Conservation (phyloP, 2,888 invertebrate species). For the Lasioglossum malachurum region DNA sequence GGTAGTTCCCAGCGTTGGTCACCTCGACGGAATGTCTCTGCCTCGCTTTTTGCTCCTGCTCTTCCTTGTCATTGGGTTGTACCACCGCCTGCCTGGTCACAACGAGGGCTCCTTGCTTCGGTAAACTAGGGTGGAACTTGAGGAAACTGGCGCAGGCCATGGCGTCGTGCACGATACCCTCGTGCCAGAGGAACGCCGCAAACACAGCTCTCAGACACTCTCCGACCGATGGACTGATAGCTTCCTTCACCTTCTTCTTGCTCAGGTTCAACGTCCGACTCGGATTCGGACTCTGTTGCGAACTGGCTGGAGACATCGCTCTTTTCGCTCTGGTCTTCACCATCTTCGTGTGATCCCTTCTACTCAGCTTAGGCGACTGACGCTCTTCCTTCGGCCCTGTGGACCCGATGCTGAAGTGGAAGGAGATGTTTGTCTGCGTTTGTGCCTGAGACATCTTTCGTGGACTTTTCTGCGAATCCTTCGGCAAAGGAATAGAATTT, state of each 20-base stretch:
- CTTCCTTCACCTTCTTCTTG: conserved; percentile 90
- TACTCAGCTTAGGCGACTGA: conserved; percentile 86
- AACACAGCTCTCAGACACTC: conserved; percentile 97
- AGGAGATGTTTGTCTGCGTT: conserved; percentile 86
- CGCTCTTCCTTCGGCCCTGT: conserved; percentile 86
- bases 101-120: conserved; percentile 92
- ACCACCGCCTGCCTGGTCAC: conserved; percentile 87
- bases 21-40: conserved; percentile 97
- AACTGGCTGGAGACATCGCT: conserved; percentile 85
- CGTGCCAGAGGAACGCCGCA: conserved; percentile 98
- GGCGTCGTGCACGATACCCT: conserved; percentile 98
- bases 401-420: conserved; percentile 88
- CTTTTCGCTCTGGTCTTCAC: conserved; percentile 84
- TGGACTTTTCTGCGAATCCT: conserved; percentile 83
- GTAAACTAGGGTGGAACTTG: conserved; percentile 95
- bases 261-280: conserved; percentile 76
- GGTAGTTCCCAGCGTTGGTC: conserved; percentile 88
- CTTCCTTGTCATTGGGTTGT: conserved; percentile 84
- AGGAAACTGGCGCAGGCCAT: conserved; percentile 99
- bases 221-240: conserved; percentile 96
- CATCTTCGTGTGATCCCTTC: conserved; percentile 86
- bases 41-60: conserved; percentile 87
- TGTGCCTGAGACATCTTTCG: conserved; percentile 85
- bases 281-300: conserved; percentile 83
- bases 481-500: not conserved